A percentile compares a stretch with the other conserved stretches of the same genome.
phyloP scores from a whole-genome alignment of 2,797 vertebrate genomes.

The Gallirallus australis region DNA sequence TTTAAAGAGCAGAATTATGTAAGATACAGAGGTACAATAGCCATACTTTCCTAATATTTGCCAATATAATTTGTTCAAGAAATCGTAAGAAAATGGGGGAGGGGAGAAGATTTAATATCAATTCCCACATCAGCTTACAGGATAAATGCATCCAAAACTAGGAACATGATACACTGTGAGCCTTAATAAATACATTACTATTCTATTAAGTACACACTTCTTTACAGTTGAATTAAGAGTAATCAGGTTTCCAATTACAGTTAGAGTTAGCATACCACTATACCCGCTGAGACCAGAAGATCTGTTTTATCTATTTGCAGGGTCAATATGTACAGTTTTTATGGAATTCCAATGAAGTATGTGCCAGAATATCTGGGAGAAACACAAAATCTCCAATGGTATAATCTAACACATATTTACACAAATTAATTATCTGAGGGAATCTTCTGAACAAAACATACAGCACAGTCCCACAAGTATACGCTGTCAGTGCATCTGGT shows the following conservation, averaged over 20 bases:
- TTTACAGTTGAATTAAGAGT: neutral
- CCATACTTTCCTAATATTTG: neutral
- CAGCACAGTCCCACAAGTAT: neutral
- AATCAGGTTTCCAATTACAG: neutral
- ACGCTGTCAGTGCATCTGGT: neutral
- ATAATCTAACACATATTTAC: neutral
- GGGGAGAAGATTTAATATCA: neutral
- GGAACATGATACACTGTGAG: neutral
- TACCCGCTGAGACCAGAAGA: neutral
- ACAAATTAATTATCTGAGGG: neutral
- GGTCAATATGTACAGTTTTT: neutral
- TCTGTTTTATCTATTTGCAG: neutral
- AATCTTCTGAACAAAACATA: neutral
- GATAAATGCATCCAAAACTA: neutral
- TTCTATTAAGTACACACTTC: neutral
- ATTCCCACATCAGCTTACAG: neutral
- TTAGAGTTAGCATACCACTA: neutral
- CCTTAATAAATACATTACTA: neutral
- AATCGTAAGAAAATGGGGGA: neutral
- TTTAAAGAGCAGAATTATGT: neutral
- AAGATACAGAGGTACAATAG: neutral
- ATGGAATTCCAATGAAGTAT: neutral
- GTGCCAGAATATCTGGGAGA: neutral
- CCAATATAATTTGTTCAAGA: neutral
- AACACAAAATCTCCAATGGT: neutral